These are phyloP conservation scores for Sminthurides aquaticus DNA, from an alignment of 2,888 invertebrate species.

Conservation along the genomic window DNA sequence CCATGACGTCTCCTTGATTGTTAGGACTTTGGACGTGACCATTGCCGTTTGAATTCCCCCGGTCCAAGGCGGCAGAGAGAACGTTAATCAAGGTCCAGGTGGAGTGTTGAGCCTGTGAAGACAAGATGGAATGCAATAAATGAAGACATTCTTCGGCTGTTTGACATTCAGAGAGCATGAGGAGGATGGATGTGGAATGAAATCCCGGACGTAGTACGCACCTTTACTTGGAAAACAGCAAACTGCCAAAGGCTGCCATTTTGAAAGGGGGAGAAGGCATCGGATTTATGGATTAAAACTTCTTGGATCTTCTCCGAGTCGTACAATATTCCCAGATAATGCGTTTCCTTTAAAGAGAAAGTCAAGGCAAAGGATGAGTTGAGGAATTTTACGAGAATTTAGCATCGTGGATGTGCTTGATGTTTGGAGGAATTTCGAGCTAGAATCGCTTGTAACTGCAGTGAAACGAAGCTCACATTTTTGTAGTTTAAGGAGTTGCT, in stretches of 20 bases:
- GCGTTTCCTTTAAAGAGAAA: constrained; percentile 26
- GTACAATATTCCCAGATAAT: constrained; percentile 38
- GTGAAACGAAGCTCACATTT: constrained; percentile 26
- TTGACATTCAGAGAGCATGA: too few species aligned
- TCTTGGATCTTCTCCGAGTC: constrained; percentile 36
- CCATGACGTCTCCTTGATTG: constrained; percentile 30
- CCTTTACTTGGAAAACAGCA: constrained; percentile 40
- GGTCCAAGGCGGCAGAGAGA: constrained; percentile 32
- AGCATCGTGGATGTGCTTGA: too few species aligned
- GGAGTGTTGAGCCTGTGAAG: constrained; percentile 20
- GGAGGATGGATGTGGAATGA: too few species aligned
- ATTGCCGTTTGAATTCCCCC: constrained; percentile 26
- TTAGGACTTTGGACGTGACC: constrained; percentile 34
- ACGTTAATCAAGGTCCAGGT: constrained; percentile 41
- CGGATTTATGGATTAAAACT: constrained; percentile 28
- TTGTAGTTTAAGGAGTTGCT: constrained; percentile 31
- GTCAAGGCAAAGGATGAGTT: background rate
- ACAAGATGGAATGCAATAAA: too few species aligned
- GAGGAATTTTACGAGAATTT: too few species aligned
- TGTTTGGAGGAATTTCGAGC: too few species aligned
- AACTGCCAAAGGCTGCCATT: constrained; percentile 43
- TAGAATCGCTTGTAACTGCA: background rate
- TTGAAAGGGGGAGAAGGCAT: constrained; percentile 38
- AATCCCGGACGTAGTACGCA: too few species aligned
- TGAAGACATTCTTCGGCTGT: too few species aligned